Evolutionary conservation across 2,113 vertebrate genomes (phyloP).

Genomic region (Suncus etruscus): DNA sequence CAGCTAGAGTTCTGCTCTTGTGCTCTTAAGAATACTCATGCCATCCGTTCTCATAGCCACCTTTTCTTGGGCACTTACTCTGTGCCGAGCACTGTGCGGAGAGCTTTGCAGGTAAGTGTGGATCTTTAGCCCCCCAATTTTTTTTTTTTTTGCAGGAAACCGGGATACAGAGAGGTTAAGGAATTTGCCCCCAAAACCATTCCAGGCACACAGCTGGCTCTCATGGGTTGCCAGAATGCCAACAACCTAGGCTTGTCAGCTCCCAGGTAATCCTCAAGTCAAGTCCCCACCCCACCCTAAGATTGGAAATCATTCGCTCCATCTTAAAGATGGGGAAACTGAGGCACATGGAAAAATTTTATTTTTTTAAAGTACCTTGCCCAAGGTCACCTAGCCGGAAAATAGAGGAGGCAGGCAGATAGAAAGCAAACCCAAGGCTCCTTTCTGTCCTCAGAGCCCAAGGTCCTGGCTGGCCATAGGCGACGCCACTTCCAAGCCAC

Average conservation of each 20-base stretch:
- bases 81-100: constrained; percentile 61
- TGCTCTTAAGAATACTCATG: constrained; percentile 61
- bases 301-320: constrained; percentile 60
- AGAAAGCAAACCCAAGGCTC: constrained; percentile 75
- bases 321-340: constrained; percentile 74
- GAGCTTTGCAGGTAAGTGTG: constrained; percentile 68
- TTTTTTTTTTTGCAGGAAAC: constrained; percentile 49
- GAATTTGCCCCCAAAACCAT: constrained; percentile 63
- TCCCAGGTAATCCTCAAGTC: constrained; percentile 9
- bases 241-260: constrained; percentile 30
- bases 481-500: constrained; percentile 62
- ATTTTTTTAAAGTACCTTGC: constrained; percentile 62
- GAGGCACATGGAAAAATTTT: constrained; percentile 65
- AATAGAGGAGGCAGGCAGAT: constrained; percentile 64
- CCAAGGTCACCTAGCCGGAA: constrained; percentile 80
- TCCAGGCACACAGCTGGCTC: constrained; percentile 61
- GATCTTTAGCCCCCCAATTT: constrained; percentile 61
- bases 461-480: constrained; percentile 65
- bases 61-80: constrained; percentile 74
- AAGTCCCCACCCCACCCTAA: not conserved
- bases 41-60: constrained; percentile 61
- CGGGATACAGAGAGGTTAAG: constrained; percentile 68
- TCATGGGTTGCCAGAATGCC: constrained; percentile 42
- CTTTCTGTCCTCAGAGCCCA: constrained; percentile 74
- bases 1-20: constrained; percentile 53